A percentile compares a stretch with the other conserved stretches of the same genome.
Conservation (phyloP, 2,113 vertebrate genomes). For the Catagonus wagneri region DNA sequence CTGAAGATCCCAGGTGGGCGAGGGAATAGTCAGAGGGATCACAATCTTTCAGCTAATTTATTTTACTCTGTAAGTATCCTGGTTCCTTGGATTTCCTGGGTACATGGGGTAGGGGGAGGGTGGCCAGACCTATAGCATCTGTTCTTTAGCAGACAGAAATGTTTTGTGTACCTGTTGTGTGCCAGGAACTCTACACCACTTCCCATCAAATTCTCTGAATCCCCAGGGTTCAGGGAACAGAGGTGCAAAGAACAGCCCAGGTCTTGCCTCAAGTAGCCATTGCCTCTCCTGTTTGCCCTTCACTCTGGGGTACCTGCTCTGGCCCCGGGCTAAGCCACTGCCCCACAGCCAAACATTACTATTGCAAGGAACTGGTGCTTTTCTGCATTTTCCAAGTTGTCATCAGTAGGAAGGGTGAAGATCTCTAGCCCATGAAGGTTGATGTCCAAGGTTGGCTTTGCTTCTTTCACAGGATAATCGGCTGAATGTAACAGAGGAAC, state of each 20-base stretch:
- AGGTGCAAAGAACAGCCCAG: not conserved
- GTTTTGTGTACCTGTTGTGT: not conserved
- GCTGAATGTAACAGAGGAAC: slow-evolving; percentile 98
- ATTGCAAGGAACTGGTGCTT: too few species aligned
- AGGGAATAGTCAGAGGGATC: slow-evolving; percentile 99
- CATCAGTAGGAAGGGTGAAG: too few species aligned
- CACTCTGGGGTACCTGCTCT: not conserved
- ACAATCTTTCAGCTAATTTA: slow-evolving; percentile 98
- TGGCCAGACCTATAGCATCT: not conserved
- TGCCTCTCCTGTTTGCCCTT: not conserved
- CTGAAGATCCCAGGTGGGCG: slow-evolving; percentile 99
- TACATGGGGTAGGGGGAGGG: fast-evolving
- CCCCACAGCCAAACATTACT: too few species aligned
- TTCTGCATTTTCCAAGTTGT: not conserved
- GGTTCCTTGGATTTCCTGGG: fast-evolving
- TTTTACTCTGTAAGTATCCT: slow-evolving; percentile 95
- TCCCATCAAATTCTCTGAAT: not conserved
- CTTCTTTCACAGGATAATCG: slow-evolving; percentile 90
- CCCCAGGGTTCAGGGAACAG: too few species aligned
- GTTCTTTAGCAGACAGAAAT: too few species aligned
- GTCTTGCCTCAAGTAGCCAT: not conserved
- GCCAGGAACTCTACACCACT: not conserved
- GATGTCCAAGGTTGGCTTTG: too few species aligned
- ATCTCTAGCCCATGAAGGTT: not conserved
- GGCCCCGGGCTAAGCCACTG: not conserved